Conservation (phyloP, 2,113 vertebrate species). For the Sapajus apella region DNA sequence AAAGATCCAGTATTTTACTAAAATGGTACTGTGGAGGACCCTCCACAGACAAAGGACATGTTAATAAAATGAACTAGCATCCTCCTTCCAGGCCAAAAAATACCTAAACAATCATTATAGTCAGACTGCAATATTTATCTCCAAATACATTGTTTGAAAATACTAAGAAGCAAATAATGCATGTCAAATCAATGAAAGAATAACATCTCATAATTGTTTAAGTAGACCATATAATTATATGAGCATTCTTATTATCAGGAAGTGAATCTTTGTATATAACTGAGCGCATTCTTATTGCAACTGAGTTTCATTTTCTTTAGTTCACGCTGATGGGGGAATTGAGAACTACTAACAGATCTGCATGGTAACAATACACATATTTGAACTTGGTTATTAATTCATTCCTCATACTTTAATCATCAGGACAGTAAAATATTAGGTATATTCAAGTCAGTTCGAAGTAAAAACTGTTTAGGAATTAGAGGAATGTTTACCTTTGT, state of each 20-base stretch:
- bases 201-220: neutral
- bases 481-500: slow-evolving; percentile 13
- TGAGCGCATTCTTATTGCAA: neutral
- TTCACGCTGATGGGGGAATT: neutral
- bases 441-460: slow-evolving; percentile 13
- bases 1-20: neutral
- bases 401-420: neutral
- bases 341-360: neutral
- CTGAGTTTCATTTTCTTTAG: neutral
- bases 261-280: neutral
- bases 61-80: neutral
- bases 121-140: neutral
- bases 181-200: neutral
- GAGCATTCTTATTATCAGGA: neutral
- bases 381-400: neutral
- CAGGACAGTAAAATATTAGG: neutral
- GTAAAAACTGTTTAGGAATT: neutral
- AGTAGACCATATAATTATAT: neutral
- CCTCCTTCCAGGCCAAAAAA: neutral
- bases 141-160: neutral
- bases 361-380: neutral
- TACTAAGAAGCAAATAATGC: neutral
- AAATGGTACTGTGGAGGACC: neutral
- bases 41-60: neutral
- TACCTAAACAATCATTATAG: neutral